Conservation (phyloP, 92 coral and sea anemone genomes). For the Montipora capitata region DNA sequence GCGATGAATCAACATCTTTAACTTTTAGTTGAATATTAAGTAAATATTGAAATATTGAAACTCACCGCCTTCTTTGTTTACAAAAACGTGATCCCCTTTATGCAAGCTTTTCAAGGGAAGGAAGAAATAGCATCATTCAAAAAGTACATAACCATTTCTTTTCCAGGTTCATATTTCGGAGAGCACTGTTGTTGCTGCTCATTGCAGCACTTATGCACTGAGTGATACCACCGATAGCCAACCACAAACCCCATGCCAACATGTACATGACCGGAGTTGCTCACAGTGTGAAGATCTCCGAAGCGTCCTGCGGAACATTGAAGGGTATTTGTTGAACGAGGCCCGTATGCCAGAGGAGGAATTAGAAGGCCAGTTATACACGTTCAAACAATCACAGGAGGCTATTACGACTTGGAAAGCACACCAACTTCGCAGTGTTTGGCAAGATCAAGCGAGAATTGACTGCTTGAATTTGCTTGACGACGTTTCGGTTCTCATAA, state of each 20-base stretch:
- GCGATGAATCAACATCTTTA: too few relatives aligned
- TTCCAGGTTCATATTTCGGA: neutral
- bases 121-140: neutral
- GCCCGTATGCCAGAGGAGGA: slow-evolving; percentile 23
- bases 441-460: slow-evolving; percentile 39
- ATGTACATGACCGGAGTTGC: slow-evolving; percentile 36
- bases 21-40: too few relatives aligned
- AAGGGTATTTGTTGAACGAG: slow-evolving; percentile 3
- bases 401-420: slow-evolving; percentile 57
- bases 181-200: neutral
- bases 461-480: slow-evolving; percentile 18
- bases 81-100: neutral
- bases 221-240: too few relatives aligned
- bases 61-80: slow-evolving; percentile 2
- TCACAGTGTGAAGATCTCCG: slow-evolving; percentile 41
- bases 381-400: slow-evolving; percentile 24
- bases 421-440: slow-evolving; percentile 42
- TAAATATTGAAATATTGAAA: too few relatives aligned
- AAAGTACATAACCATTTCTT: too few relatives aligned
- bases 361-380: slow-evolving; percentile 31
- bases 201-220: neutral
- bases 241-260: too few relatives aligned
- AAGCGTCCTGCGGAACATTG: slow-evolving; percentile 24
- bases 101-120: neutral
- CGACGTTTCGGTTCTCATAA: neutral